Percentiles rank a stretch among this genome's conserved stretches.
Evolutionary conservation across 2,113 vertebrate genomes (phyloP).

Genomic region (Potamarius usumacintae): DNA sequence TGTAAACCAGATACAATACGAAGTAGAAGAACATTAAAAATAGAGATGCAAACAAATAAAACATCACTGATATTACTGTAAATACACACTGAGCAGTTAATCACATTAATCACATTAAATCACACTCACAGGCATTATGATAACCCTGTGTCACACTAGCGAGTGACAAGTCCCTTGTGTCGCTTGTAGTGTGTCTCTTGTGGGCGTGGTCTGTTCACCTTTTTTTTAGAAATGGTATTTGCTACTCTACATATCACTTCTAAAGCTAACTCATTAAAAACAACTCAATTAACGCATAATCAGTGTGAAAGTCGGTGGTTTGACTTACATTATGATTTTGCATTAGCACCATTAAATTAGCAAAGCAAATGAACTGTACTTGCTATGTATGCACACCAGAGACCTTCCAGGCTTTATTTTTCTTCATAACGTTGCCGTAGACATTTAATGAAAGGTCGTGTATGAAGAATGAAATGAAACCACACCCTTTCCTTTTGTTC

Average conservation of each 20-base stretch:
- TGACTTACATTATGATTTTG: neutral
- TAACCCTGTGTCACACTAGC: conserved; percentile 14
- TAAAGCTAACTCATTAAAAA: neutral
- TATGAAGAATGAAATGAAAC: neutral
- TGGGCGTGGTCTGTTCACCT: neutral
- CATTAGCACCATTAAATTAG: neutral
- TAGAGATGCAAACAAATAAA: conserved; percentile 6
- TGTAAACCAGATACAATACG: conserved; percentile 62
- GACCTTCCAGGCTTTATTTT: neutral
- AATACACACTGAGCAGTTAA: conserved; percentile 5
- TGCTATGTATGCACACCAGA: neutral
- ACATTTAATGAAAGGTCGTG: neutral
- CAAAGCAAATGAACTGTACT: neutral
- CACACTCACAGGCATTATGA: conserved; percentile 58
- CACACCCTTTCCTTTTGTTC: no score
- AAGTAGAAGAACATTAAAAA: conserved; percentile 22
- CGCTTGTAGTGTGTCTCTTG: neutral
- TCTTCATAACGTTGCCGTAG: neutral
- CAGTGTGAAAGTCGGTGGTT: neutral
- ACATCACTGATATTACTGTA: neutral
- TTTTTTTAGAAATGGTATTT: neutral
- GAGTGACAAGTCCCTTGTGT: neutral
- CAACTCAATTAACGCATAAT: neutral
- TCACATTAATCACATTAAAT: neutral
- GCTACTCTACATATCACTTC: neutral